phyloP scores from a whole-genome alignment of 2,888 invertebrate genomes.

The Malachius bipustulatus region DNA sequence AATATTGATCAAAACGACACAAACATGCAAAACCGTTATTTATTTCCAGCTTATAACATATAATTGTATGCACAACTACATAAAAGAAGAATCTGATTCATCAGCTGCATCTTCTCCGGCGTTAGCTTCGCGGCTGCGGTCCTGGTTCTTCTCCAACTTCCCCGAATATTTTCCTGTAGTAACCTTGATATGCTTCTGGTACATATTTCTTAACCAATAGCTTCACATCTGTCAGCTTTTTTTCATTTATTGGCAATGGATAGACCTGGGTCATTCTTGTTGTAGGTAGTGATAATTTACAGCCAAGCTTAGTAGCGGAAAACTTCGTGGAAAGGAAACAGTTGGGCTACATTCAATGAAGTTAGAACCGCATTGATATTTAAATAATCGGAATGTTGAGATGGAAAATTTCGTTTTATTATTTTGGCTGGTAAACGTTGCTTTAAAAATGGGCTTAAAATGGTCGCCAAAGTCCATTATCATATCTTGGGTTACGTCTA shows the following conservation, averaged over 20 bases:
- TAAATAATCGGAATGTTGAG: too few relatives aligned
- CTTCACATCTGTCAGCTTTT: conserved; percentile 10
- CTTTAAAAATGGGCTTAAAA: neutral
- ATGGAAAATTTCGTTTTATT: too few relatives aligned
- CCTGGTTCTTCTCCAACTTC: conserved; percentile 9
- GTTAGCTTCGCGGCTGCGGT: too few relatives aligned
- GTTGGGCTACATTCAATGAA: too few relatives aligned
- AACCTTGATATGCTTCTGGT: conserved; percentile 11
- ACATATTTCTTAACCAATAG: conserved; percentile 13
- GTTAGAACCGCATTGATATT: too few relatives aligned
- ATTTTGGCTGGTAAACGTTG: neutral
- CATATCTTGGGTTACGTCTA: neutral
- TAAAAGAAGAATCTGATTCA: conserved; percentile 13
- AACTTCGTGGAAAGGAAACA: neutral
- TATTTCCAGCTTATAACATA: too few relatives aligned
- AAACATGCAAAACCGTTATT: too few relatives aligned
- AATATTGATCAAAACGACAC: neutral
- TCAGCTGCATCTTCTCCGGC: conserved; percentile 11
- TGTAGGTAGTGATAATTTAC: conserved; percentile 9
- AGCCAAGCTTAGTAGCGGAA: neutral
- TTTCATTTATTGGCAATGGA: too few relatives aligned
- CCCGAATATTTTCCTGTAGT: conserved; percentile 12
- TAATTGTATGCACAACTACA: too few relatives aligned
- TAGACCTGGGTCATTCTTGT: conserved; percentile 12
- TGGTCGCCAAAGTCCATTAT: neutral